Evolutionary conservation across 2,888 invertebrate genomes (phyloP), one percentile per base, ranked within the genome.

Genomic region (Sphecodes monilicornis): DNA sequence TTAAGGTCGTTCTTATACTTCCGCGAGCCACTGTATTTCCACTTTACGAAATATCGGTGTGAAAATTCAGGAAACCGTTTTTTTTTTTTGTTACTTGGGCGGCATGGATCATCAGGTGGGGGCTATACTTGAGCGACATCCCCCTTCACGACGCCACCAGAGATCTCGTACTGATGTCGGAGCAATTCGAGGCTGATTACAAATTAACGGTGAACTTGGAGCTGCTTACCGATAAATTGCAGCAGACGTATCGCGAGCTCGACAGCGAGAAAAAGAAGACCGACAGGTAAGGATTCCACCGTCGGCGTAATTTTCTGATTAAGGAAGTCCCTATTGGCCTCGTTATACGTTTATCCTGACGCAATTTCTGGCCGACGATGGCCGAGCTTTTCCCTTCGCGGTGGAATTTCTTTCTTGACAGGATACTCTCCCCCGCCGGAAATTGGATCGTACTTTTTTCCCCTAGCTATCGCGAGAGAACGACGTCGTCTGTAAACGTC

Each of bases 141-240:
- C 99, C 99, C 3, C 96, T 99, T 32, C 99, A 99, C 93, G 99
- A 99, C 94, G 98, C 99, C 1, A 99, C 99, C 5, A 96, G 99
- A 82, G 99, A 99, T 95, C 96, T 99, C 92, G 99, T 99, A 11
- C 96, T 99, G 91, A 97, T 99, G 96, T 99, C 98, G 11, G 99
- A 99, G 95, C 98, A 99, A 95, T 99, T 99, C 94, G 98, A 99
- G 95, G 99, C 99, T 0, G 99, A 99, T 95, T 99, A 99, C 95
- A 98, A 99, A 94, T 95, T 99, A 90, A 99, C 99, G 0, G 97
- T 98, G 93, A 98, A 98, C 95, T 95, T 99, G 91, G 99, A 99
- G 95, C 97, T 99, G 85, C 96, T 99, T 18, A 99, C 98, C 36
- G 99, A 99, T 93, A 98, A 99, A 95, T 96, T 99, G 84, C 99